Evolutionary conservation across 2,888 invertebrate genomes (phyloP), one percentile per base, ranked within the genome.

Genomic region (Dendrolimus houi): DNA sequence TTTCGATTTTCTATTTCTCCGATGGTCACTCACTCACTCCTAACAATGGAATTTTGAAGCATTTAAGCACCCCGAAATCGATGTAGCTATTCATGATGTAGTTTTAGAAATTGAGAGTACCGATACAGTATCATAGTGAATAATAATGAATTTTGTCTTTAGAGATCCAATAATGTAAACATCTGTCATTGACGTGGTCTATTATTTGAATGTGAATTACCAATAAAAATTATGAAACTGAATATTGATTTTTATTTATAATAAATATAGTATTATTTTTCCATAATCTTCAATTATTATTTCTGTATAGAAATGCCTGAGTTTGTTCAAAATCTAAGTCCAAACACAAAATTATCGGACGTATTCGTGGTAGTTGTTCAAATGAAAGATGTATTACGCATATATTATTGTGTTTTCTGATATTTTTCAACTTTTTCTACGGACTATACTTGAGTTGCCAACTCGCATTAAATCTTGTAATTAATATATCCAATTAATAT

Each of bases 131-230:
- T 87, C 83, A 82, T 86, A 87, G 84, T 81, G 74, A 81, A 76
- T 81, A 71, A 72, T 72, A 74, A 71, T 77, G 87, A 88, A 86
- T 85, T 83, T 82, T 85, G 76, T 87, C 85, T 79, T 86, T 89
- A 89, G 88, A 79, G 76, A 79, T 81, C 79, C 83, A 78, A 75
- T 83, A 78, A 65, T 83, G 76, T 85, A 84, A 29, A 83, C 81
- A 87, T 79, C 86, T 83, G 78, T 87, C 87, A 86, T 84, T 85
- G 80, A 88, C 83, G 81, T 88, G 88, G 81, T 89, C 85, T 87
- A 85, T 89, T 79, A 87, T 88, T 89, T 89, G 86, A 90, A 90
- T 89, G 89, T 90, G 88, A 87, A 87, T 88, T 89, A 89, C 87
- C 87, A 88, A 89, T 89, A 89, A 89, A 89, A 83, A 76, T 75